Evolutionary conservation across 2,113 vertebrate genomes (phyloP), one percentile per base, ranked within the genome.

Genomic region (Arizona elegans): DNA sequence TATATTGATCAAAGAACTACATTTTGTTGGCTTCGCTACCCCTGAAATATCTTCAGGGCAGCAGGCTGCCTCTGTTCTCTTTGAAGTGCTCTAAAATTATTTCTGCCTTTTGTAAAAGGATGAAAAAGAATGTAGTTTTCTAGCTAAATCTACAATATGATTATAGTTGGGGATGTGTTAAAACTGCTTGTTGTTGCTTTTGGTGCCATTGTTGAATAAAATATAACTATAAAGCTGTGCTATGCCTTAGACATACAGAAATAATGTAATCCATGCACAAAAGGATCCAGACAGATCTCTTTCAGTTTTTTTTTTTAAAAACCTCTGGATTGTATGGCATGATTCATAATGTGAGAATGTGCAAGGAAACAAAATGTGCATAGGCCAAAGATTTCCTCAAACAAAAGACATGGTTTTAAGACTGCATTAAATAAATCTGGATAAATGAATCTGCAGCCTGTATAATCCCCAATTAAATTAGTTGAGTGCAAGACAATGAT

Each of bases 1-100:
- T 86, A 89, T 94, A 90, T 75, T 47, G 19, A 93, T 88, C 92
- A 89, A 94, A 86, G 94, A 94, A 62, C 38, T 5, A 93, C 52
- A 12, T 86, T 13, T 94, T 21, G 33, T 8, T 62, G 94, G 47
- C 15, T 92, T 96, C 56, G 0, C 62, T 43, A 81, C 75, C 58
- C 92, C 92, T 62, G 50, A 53, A 81, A 55, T 85, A 24, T 26
- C 62, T 23, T 47, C 17, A 58, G 58, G 24, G 8, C 43, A 53
- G 91, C 38, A 17, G 5, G 29, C 3, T 89, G 1, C 21, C 24
- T 0, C 24, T 43, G 75, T 13, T 88, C 65, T 91, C 52, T 59
- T n/a, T 92, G 8, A 94, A 95, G 56, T 87, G 6, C n/a, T 89
- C 12, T 90, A 81, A 81, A 81, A 38, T 81, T 43, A 81, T 81